These are phyloP conservation scores for Helarctos malayanus DNA, from an alignment of 2,797 vertebrate species.

Conservation along the genomic window DNA sequence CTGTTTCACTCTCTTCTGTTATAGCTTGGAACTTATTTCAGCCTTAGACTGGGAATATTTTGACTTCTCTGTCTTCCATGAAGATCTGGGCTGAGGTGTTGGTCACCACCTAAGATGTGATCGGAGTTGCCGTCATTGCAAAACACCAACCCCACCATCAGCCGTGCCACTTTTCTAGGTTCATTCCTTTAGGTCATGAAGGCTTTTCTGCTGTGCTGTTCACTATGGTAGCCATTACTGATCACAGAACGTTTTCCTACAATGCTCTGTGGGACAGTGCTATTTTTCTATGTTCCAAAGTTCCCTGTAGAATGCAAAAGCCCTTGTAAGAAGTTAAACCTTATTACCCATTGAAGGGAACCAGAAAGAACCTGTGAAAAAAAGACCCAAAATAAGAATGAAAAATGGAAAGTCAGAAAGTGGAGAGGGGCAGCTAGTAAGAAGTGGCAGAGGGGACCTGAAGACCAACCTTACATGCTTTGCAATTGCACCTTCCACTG, in stretches of 20 bases:
- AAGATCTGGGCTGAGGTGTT: background rate
- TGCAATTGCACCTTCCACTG: background rate
- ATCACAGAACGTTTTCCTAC: background rate
- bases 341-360: background rate
- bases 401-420: background rate
- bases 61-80: background rate
- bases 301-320: background rate
- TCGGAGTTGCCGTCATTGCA: background rate
- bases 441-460: background rate
- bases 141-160: background rate
- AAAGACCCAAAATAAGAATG: background rate
- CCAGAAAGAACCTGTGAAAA: background rate
- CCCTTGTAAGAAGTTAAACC: background rate
- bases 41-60: background rate
- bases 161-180: background rate
- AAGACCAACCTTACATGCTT: background rate
- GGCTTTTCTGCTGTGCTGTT: background rate
- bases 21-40: background rate
- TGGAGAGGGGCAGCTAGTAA: background rate
- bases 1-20: background rate
- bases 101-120: background rate
- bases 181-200: background rate
- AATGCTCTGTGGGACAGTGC: background rate
- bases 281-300: background rate
- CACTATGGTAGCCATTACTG: background rate